Evolutionary conservation across 2,797 vertebrate species (phyloP).

Genomic region (Rhincodon typus): DNA sequence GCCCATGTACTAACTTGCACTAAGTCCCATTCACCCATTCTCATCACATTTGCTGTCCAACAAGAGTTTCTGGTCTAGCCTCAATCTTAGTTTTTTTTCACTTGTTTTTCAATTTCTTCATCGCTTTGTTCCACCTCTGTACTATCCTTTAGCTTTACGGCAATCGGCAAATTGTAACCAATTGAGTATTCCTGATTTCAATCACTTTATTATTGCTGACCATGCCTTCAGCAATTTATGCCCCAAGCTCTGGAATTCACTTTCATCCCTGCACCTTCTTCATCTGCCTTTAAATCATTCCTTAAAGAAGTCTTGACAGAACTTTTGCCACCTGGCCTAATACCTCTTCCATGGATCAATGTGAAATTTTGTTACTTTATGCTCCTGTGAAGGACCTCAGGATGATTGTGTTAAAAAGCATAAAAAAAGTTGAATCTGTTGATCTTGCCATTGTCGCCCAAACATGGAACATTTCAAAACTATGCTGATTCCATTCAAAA

Average conservation of each 20-base stretch:
- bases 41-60: no score
- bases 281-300: not conserved
- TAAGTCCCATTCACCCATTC: no score
- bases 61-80: no score
- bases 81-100: no score
- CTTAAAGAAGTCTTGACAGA: not conserved
- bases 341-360: not conserved
- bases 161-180: not conserved
- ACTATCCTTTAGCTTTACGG: no score
- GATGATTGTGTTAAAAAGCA: not conserved
- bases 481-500: not conserved
- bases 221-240: not conserved
- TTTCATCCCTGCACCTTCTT: not conserved
- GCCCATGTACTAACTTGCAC: no score
- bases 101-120: no score
- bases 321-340: not conserved
- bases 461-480: not conserved
- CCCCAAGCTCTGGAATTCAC: not conserved
- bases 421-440: not conserved
- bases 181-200: not conserved
- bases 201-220: not conserved
- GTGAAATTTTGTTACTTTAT: not conserved
- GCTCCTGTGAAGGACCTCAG: not conserved
- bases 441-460: not conserved
- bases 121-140: no score